phyloP scores from a whole-genome alignment of 2,888 invertebrate species.

The Archips xylosteana region DNA sequence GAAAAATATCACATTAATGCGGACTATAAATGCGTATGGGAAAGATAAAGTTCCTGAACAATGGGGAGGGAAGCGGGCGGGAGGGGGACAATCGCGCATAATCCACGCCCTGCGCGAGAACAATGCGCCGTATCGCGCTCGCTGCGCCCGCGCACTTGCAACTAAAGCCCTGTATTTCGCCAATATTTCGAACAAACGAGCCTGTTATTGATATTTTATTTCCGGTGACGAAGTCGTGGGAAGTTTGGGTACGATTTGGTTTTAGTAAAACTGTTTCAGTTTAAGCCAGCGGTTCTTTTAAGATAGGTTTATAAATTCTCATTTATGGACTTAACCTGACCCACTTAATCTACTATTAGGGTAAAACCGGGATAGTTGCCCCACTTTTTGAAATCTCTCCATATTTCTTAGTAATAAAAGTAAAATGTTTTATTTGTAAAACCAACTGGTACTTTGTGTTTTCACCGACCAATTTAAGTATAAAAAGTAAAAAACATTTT shows the following conservation, averaged over 20 bases:
- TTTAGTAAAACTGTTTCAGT: neutral
- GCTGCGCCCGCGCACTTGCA: conserved; percentile 38
- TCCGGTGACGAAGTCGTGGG: conserved; percentile 48
- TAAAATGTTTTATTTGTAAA: no score
- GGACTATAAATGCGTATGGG: conserved; percentile 64
- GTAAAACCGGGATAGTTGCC: no score
- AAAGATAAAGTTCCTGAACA: conserved; percentile 57
- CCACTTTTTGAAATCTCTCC: no score
- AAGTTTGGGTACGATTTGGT: conserved; percentile 11
- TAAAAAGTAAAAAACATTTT: no score
- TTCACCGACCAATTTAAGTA: no score
- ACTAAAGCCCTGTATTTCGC: conserved; percentile 50
- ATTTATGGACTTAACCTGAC: no score
- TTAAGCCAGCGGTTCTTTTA: neutral
- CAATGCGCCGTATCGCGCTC: conserved; percentile 57
- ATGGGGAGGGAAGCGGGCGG: conserved; percentile 47
- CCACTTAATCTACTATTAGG: no score
- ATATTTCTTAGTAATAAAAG: no score
- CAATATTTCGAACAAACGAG: conserved; percentile 74
- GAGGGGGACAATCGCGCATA: conserved; percentile 69
- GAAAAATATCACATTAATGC: conserved; percentile 65
- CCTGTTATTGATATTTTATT: conserved; percentile 76
- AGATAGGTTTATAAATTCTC: neutral
- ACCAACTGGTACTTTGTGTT: no score
- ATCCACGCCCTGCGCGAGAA: conserved; percentile 71